Conservation (phyloP, 2,113 vertebrate genomes). For the Lipophrys pholis region DNA sequence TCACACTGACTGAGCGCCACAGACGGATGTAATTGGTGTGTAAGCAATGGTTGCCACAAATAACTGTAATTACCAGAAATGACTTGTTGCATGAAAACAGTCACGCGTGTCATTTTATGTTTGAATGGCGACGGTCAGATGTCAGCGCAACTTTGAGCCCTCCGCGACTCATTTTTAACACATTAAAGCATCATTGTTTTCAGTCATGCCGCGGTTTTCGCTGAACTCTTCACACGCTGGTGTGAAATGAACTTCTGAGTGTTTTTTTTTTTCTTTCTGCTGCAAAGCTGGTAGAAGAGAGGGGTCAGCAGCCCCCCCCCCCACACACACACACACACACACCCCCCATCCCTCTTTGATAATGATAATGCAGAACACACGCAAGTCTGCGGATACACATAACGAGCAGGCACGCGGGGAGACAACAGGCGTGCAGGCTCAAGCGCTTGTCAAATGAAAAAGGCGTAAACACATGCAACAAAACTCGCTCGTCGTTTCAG, state of each 20-base stretch:
- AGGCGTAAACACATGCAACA: constrained; percentile 30
- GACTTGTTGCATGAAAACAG: constrained; percentile 83
- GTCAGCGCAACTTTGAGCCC: constrained; percentile 72
- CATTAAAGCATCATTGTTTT: constrained; percentile 78
- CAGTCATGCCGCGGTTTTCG: constrained; percentile 28
- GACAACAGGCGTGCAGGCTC: constrained; percentile 12
- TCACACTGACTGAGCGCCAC: constrained; percentile 70
- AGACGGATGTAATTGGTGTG: constrained; percentile 82
- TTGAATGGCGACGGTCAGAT: constrained; percentile 76
- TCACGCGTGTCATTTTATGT: constrained; percentile 75
- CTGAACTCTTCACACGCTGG: constrained; percentile 62
- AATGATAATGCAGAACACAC: constrained; percentile 70
- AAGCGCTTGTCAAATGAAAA: constrained; percentile 37
- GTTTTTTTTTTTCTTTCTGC: constrained; percentile 50
- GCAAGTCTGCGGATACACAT: constrained; percentile 8
- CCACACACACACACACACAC: background rate
- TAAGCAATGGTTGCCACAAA: constrained; percentile 76
- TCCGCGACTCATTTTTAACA: constrained; percentile 68
- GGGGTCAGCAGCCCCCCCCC: constrained; percentile 62
- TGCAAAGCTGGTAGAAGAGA: constrained; percentile 51
- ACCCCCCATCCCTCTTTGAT: constrained; percentile 36
- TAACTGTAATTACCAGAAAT: constrained; percentile 86
- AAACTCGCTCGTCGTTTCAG: constrained; percentile 59
- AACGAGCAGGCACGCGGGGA: constrained; percentile 9
- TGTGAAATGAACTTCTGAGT: constrained; percentile 61